Evolutionary conservation across 1,140 invertebrate genomes (phyloP).

Genomic region (Pantala flavescens): DNA sequence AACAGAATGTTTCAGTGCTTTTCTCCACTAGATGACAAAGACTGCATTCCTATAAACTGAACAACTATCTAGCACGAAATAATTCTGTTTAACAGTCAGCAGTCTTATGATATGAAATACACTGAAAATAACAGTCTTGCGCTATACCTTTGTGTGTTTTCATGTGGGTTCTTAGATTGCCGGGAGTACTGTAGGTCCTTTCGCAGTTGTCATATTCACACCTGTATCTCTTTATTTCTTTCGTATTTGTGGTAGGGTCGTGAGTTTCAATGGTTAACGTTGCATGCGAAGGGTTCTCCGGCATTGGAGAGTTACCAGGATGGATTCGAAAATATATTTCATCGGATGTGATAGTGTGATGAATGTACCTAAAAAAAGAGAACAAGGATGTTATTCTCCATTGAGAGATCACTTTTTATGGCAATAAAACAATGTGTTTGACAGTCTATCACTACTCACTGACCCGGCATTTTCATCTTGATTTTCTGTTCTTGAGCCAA

Average conservation of each 20-base stretch:
- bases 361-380: slow-evolving; percentile 44
- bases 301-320: slow-evolving; percentile 46
- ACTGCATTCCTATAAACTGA: slow-evolving; percentile 1
- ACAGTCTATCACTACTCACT: neutral
- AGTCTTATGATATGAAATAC: slow-evolving; percentile 14
- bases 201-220: slow-evolving; percentile 85
- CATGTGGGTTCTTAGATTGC: slow-evolving; percentile 88
- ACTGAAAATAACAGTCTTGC: slow-evolving; percentile 18
- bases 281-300: slow-evolving; percentile 51
- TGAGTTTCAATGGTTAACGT: slow-evolving; percentile 54
- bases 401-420: neutral
- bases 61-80: neutral
- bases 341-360: slow-evolving; percentile 54
- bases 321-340: slow-evolving; percentile 59
- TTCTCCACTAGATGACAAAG: neutral
- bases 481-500: neutral
- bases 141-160: slow-evolving; percentile 86
- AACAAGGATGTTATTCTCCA: neutral
- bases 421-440: neutral
- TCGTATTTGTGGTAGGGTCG: slow-evolving; percentile 51
- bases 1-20: slow-evolving; percentile 16
- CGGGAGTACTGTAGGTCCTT: slow-evolving; percentile 85
- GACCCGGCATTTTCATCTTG: slow-evolving; percentile 3
- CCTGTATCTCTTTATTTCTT: slow-evolving; percentile 57
- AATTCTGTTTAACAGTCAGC: neutral